Evolutionary conservation across 2,888 invertebrate species (phyloP), one percentile per base, ranked within the genome.

Genomic region (Slavum lentiscoides): DNA sequence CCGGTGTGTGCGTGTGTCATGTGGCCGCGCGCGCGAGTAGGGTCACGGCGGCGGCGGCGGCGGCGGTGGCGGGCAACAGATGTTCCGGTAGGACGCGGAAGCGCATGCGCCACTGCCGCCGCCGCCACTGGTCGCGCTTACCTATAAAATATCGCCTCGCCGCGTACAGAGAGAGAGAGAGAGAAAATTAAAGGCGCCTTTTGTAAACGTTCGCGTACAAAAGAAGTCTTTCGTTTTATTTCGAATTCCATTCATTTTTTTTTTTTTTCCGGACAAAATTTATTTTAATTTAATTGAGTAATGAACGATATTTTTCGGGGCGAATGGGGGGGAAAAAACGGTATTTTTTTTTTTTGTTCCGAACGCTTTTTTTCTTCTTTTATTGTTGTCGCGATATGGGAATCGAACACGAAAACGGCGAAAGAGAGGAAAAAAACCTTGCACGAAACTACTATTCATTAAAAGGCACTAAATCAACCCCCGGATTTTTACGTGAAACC

Each of bases 391-490:
- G n/a, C 69, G 69, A 64, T 80, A 77, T 55, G 53, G 69, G 69
- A 77, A 19, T 55, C 37, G 23, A 80, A 70, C 62, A 53, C 37
- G 30, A 30, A 70, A 77, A 62, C 66, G 59, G 8, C 21, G 30
- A 4, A 30, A 30, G 15, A 64, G 43, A 62, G 64, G 66, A 66
- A 75, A 70, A 72, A 58, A 55, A 72, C 70, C 43, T 2, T 7
- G 43, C 43, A 30, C 30, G 6, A 43, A 43, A 43, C 2, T 43
- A 43, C 80, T 80, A 64, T 80, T 80, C 70, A 70, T 80, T 80
- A 80, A 80, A 80, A 80, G 64, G 80, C 80, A 80, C 70, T 80
- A 80, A 80, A 80, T 80, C 80, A 80, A 80, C 80, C 80, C 80
- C 70, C n/a, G n/a, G 55, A 80, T 80, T 72, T 74, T 39, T 39